Percentiles rank a stretch among this genome's conserved stretches.
Conservation (phyloP, 2,888 invertebrate species). For the Mimas tiliae region DNA sequence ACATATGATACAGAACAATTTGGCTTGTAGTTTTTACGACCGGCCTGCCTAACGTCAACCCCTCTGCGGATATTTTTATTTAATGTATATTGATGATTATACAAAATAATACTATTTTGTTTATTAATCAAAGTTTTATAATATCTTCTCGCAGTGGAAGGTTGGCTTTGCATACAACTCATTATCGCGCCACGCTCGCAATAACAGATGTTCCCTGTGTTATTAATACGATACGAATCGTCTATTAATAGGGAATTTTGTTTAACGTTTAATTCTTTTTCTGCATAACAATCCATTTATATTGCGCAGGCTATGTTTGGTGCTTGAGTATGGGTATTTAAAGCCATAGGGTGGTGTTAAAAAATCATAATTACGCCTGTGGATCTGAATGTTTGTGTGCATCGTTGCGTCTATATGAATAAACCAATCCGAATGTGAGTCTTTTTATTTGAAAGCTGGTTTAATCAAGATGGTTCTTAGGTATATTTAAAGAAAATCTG, state of each 20-base stretch:
- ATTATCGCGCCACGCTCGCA: slow-evolving; percentile 60
- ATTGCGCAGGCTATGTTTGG: not conserved
- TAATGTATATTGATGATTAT: no score
- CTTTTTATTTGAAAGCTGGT: no score
- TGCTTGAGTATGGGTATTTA: not conserved
- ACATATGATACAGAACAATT: no score
- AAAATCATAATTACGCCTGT: not conserved
- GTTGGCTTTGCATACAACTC: slow-evolving; percentile 40
- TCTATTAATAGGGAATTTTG: slow-evolving; percentile 47
- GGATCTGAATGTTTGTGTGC: no score
- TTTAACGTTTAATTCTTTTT: slow-evolving; percentile 17
- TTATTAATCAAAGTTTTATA: not conserved
- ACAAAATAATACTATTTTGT: no score
- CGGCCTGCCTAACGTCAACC: no score
- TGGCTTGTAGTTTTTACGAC: no score
- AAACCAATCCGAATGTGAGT: no score
- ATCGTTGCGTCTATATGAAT: no score
- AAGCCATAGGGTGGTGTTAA: not conserved
- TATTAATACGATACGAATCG: slow-evolving; percentile 65
- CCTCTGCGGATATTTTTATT: no score
- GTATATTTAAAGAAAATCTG: no score
- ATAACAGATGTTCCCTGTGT: slow-evolving; percentile 67
- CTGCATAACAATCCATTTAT: slow-evolving; percentile 3
- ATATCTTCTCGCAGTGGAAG: slow-evolving; percentile 14
- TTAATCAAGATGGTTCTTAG: no score